Conservation (phyloP, 2,113 vertebrate species). For the Meles meles region DNA sequence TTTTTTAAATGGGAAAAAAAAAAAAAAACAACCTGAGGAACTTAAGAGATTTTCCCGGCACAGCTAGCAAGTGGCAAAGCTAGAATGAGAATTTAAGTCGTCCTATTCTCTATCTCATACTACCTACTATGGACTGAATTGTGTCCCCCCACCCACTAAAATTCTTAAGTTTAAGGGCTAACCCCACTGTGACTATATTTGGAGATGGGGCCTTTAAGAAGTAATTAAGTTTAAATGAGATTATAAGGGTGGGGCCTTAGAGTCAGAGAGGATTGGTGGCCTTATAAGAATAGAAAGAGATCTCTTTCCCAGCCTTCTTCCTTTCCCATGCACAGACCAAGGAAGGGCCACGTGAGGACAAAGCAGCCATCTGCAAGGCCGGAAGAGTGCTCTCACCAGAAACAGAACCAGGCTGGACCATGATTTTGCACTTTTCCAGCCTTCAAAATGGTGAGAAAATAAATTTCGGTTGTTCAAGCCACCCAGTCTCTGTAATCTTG, state of each 20-base stretch:
- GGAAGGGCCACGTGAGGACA: neutral
- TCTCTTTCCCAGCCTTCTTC: neutral
- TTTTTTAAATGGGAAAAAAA: slow-evolving; percentile 34
- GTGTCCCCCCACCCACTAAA: neutral
- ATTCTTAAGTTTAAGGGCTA: neutral
- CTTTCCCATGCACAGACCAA: neutral
- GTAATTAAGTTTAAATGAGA: neutral
- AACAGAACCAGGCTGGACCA: neutral
- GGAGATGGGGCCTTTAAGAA: neutral
- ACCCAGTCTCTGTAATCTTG: neutral
- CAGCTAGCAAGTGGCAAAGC: neutral
- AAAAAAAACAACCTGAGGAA: neutral
- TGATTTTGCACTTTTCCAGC: neutral
- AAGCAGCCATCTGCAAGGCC: neutral
- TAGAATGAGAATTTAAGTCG: slow-evolving; percentile 21
- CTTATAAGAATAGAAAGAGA: neutral
- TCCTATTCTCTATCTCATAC: neutral
- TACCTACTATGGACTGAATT: neutral
- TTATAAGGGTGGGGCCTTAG: neutral
- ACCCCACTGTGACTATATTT: neutral
- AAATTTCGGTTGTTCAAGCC: neutral
- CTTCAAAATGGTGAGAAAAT: neutral
- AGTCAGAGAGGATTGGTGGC: neutral
- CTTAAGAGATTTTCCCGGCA: slow-evolving; percentile 44
- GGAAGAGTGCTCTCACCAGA: neutral